Conservation (phyloP, 2,113 vertebrate species). For the Caretta caretta region DNA sequence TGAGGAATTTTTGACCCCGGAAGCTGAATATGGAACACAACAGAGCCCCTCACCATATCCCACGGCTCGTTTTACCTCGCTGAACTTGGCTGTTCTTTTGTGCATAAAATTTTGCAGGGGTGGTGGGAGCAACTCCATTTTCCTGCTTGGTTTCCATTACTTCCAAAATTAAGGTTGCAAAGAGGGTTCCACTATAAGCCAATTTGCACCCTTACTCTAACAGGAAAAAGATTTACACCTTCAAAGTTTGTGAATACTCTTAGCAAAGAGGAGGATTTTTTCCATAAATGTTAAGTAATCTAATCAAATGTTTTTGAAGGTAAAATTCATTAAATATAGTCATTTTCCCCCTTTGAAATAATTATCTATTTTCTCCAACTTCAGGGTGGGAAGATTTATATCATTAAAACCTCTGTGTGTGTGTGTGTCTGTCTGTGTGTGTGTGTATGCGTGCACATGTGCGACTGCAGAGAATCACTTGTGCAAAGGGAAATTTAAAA, state of each 20-base stretch:
- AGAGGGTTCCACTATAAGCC: background rate
- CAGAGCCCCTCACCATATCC: accelerated
- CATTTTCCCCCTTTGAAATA: background rate
- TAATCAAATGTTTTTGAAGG: background rate
- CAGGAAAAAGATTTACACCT: background rate
- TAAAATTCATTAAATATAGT: background rate
- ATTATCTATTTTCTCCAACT: background rate
- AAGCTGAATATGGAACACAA: accelerated
- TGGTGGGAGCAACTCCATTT: too few species aligned
- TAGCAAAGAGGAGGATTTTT: background rate
- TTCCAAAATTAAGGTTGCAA: accelerated
- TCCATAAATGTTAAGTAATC: background rate
- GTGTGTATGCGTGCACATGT: background rate
- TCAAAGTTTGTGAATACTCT: background rate
- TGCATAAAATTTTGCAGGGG: background rate
- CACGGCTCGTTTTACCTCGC: background rate
- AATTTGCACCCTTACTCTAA: background rate
- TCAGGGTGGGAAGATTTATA: background rate
- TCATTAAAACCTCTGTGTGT: background rate
- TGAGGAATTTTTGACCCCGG: background rate
- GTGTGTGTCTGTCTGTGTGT: too few species aligned
- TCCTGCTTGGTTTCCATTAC: accelerated
- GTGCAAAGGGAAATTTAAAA: background rate
- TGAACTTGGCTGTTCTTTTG: background rate
- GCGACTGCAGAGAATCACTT: background rate